Conservation (phyloP, 2,797 vertebrate species). For the Sphenopsis melanotis region DNA sequence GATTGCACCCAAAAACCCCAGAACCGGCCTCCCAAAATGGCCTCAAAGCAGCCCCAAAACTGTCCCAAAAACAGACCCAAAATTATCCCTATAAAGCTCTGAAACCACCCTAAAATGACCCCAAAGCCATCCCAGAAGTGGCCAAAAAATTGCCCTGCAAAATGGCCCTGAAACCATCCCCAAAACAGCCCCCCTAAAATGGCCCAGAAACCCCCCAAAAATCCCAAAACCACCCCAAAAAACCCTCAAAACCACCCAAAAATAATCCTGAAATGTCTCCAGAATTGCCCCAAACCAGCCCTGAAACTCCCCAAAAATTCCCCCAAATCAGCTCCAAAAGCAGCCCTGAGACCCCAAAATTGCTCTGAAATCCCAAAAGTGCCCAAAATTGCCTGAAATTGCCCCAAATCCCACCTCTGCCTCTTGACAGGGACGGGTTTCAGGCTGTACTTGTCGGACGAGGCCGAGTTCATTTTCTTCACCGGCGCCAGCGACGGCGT, state of each 20-base stretch:
- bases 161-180: neutral
- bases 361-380: neutral
- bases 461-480: constrained; percentile 75
- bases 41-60: rapidly evolving
- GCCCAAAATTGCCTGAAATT: too few species aligned
- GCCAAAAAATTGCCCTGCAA: neutral
- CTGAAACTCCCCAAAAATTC: too few species aligned
- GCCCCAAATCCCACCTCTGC: constrained; percentile 74
- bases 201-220: neutral
- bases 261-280: neutral
- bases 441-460: constrained; percentile 83
- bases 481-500: constrained; percentile 76
- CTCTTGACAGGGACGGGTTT: constrained; percentile 91
- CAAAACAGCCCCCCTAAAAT: neutral
- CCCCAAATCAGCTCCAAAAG: neutral
- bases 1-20: neutral
- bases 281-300: too few species aligned
- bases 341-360: neutral
- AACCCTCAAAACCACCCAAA: neutral
- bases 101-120: neutral
- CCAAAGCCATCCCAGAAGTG: too few species aligned
- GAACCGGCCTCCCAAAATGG: too few species aligned
- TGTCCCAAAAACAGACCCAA: rapidly evolving
- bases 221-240: neutral
- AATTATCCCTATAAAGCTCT: neutral